Percentiles rank a stretch among this genome's conserved stretches.
These are phyloP conservation scores for Hemithea aestivaria DNA, from an alignment of 2,888 invertebrate genomes.

Conservation along the genomic window DNA sequence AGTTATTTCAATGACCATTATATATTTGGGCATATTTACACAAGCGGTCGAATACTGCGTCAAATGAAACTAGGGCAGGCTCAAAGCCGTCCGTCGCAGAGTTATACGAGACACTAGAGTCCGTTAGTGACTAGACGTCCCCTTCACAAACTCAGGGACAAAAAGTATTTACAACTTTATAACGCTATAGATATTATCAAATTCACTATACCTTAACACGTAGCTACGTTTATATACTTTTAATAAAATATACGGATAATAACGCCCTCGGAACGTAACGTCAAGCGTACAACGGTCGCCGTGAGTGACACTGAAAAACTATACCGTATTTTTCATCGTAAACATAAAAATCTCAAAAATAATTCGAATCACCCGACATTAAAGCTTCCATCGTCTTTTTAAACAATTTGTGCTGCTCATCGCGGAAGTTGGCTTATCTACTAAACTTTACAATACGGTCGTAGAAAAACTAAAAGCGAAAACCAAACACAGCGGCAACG, in stretches of 20 bases:
- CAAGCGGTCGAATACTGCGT: conserved; percentile 57
- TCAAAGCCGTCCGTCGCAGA: conserved; percentile 37
- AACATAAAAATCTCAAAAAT: conserved; percentile 57
- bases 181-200: conserved; percentile 61
- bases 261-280: conserved; percentile 42
- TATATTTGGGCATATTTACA: conserved; percentile 48
- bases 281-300: conserved; percentile 33
- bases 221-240: conserved; percentile 40
- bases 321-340: conserved; percentile 18
- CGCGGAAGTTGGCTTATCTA: conserved; percentile 60
- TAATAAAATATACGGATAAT: conserved; percentile 41
- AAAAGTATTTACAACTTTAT: conserved; percentile 56
- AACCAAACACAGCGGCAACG: conserved; percentile 34
- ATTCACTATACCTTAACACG: conserved; percentile 60
- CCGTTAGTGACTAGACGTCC: conserved; percentile 70
- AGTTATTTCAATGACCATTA: conserved; percentile 15
- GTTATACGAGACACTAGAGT: conserved; percentile 38
- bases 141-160: conserved; percentile 46
- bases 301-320: conserved; percentile 47
- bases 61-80: conserved; percentile 36
- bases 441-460: conserved; percentile 44
- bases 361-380: conserved; percentile 43
- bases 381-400: conserved; percentile 47
- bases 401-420: conserved; percentile 65
- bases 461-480: conserved; percentile 46